Evolutionary conservation across 2,797 vertebrate genomes (phyloP), one percentile per base, ranked within the genome.

Genomic region (Taenioides sp.): DNA sequence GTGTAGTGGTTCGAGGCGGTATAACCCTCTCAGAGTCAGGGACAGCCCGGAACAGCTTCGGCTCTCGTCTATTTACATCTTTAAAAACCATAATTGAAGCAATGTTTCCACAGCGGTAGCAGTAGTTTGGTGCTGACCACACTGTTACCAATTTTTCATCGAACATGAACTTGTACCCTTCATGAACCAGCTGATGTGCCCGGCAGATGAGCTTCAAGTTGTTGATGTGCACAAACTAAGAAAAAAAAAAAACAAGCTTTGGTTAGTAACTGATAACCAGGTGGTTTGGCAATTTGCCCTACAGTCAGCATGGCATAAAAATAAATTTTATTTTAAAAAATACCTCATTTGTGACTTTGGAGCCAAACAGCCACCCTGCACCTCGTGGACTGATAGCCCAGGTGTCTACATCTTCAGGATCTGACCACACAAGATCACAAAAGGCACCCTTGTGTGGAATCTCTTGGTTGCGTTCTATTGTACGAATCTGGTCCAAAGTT

Each of bases 361-460:
- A 97, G 0, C 98, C 98, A 68, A 99, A 99, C 23, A 99, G 94
- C 98, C 98, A 99, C 34, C 98, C 97, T 0, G 98, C 98, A 70
- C 98, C 98, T 7, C 98, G 92, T 0, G 98, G 98, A 71, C 98
- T 99, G 85, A 99, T 98, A 31, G 98, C 98, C 98, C 97, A 99
- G 1, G 97, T 99, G 81, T 99, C 98, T 2, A 99, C 98, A 0
- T 99, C 98, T 69, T 99, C 98, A 0, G 98, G 98, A 76, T 99
- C 98, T 0, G 98, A 99, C 97, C 98, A 99, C 5, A 99, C 98
- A 16, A 99, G 93, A 80, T 99, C 98, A 66, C 98, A 99, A 79
- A 99, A 99, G 0, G 98, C 98, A 79, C 98, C 98, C 94, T 99
- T 99, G 90, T 99, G 98, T n/a, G 98, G 98, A 65, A 99, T 99